Conservation (phyloP, 2,888 invertebrate species). For the Drosophila leonis region DNA sequence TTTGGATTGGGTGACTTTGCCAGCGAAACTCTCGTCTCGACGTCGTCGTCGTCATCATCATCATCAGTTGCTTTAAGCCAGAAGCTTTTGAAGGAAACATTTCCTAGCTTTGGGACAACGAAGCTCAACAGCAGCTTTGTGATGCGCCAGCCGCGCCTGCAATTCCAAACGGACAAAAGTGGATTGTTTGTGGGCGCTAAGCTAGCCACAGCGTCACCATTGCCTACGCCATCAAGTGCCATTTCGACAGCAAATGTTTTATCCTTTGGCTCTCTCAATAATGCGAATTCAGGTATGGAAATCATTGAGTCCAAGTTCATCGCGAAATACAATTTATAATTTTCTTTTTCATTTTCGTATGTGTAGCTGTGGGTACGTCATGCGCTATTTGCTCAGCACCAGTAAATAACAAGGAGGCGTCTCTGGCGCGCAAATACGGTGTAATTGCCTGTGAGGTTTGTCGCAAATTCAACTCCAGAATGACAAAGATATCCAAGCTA, state of each 20-base stretch:
- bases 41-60: slow-evolving; percentile 12
- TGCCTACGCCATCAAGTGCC: slow-evolving; percentile 60
- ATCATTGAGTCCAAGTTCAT: not conserved
- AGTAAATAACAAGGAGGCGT: slow-evolving; percentile 91
- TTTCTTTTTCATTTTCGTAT: not conserved
- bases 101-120: slow-evolving; percentile 53
- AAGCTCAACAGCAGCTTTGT: slow-evolving; percentile 77
- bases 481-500: slow-evolving; percentile 84
- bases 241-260: slow-evolving; percentile 43
- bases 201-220: slow-evolving; percentile 30
- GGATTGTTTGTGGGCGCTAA: slow-evolving; percentile 39
- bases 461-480: slow-evolving; percentile 93
- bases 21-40: slow-evolving; percentile 16
- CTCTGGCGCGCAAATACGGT: slow-evolving; percentile 93
- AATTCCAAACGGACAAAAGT: slow-evolving; percentile 77
- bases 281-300: slow-evolving; percentile 28
- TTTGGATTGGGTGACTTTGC: slow-evolving; percentile 71
- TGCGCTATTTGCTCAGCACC: slow-evolving; percentile 93
- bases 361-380: slow-evolving; percentile 87
- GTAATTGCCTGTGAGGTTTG: slow-evolving; percentile 94
- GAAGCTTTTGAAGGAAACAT: slow-evolving; percentile 35
- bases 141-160: slow-evolving; percentile 83
- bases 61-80: slow-evolving; percentile 18
- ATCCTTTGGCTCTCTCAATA: slow-evolving; percentile 55
- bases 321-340: no score